Evolutionary conservation across 2,888 invertebrate genomes (phyloP), one percentile per base, ranked within the genome.

Genomic region (Pollenia labialis): DNA sequence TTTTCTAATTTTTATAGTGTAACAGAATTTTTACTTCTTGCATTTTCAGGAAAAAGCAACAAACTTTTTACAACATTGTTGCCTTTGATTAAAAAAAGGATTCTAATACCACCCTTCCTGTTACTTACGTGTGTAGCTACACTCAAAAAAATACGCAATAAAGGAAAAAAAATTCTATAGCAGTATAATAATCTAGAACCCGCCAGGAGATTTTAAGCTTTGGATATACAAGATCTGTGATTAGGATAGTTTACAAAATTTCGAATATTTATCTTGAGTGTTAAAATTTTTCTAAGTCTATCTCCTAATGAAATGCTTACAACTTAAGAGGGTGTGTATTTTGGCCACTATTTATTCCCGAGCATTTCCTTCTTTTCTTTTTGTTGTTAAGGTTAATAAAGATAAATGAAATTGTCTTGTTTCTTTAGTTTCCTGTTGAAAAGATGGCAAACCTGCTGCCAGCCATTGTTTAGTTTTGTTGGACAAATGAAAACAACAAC

Each of bases 401-500:
- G 68, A 87, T 84, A 87, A 84, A 87, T 84, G 81, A 84, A 60
- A 50, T 77, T 87, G 64, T 84, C 77, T 87, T 77, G 50, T 60
- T 75, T 69, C 77, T 84, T 81, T 69, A 74, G 81, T 77, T 76
- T 81, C 79, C 68, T 79, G 77, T 66, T 87, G 77, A 87, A 84
- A 84, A 18, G 72, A 74, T 74, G 77, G 84, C 81, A 84, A 84
- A 74, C 76, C 71, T 71, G 81, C 12, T 75, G 84, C 12, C 83
- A 79, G 52, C 75, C 48, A 75, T 84, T 84, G 87, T 81, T 86
- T 48, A 77, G 80, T 84, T 84, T 81, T 82, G 54, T 62, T 77
- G 54, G 76, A 60, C 60, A 56, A 52, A 72, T 69, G 66, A 66
- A 77, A 60, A 75, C 69, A 69, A 62, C 16, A 71, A 46, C 56